A percentile compares a stretch with the other conserved stretches of the same genome.
Evolutionary conservation across 1,140 invertebrate genomes (phyloP).

Genomic region (Uloborus diversus): DNA sequence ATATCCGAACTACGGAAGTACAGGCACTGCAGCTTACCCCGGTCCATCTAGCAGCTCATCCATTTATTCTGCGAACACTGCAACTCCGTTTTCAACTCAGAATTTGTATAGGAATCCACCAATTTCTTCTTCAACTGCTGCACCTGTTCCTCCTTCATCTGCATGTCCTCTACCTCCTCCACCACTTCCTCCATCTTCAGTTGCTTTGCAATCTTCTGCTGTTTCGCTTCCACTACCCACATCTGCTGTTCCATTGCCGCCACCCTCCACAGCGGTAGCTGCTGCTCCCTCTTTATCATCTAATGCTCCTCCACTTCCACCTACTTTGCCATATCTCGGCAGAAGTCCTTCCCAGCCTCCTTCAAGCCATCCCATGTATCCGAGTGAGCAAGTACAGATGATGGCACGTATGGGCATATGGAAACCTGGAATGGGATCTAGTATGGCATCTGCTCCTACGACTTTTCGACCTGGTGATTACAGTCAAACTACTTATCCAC

Average conservation of each 20-base stretch:
- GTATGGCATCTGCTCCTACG: conserved; percentile 6
- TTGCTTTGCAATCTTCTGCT: neutral
- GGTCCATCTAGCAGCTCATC: neutral
- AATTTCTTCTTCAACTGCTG: neutral
- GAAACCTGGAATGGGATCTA: conserved; percentile 59
- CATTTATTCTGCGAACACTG: neutral
- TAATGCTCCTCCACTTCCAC: conserved; percentile 32
- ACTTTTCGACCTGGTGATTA: conserved; percentile 2
- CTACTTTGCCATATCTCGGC: conserved; percentile 22
- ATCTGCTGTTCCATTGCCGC: neutral
- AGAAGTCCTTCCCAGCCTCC: conserved; percentile 28
- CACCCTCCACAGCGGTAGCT: neutral
- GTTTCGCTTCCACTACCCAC: neutral
- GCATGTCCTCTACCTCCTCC: conserved; percentile 60
- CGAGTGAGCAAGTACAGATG: conserved; percentile 58
- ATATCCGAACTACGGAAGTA: conserved; percentile 1
- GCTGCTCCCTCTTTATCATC: neutral
- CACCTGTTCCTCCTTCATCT: neutral
- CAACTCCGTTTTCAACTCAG: neutral
- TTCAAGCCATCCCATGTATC: conserved; percentile 55
- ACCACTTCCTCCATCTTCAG: conserved; percentile 37
- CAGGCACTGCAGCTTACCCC: conserved; percentile 15
- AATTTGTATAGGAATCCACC: neutral
- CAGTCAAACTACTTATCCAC: neutral
- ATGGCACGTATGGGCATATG: conserved; percentile 60